These are phyloP conservation scores for Nematolebias whitei DNA, from an alignment of 2,113 vertebrate genomes.

Conservation along the genomic window DNA sequence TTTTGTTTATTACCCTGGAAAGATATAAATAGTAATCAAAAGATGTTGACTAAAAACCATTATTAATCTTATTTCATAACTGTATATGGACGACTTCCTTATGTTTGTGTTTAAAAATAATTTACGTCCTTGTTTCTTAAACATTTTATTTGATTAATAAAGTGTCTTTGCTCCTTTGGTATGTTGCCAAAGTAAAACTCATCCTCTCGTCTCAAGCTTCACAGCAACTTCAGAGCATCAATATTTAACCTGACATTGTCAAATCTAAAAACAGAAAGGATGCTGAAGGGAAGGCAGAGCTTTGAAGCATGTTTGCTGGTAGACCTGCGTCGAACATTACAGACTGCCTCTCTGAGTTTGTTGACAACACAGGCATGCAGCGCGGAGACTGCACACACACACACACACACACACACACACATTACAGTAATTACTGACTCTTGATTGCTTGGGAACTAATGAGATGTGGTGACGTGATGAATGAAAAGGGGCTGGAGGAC, in stretches of 20 bases:
- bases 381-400: background rate
- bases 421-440: conserved; percentile 5
- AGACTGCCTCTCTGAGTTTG: conserved; percentile 35
- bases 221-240: conserved; percentile 62
- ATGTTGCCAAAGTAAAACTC: conserved; percentile 34
- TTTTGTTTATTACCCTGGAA: too few species aligned
- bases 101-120: conserved; percentile 1
- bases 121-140: conserved; percentile 1
- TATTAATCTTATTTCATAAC: too few species aligned
- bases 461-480: conserved; percentile 14
- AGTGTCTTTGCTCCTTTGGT: conserved; percentile 27
- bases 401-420: background rate
- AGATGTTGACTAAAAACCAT: too few species aligned
- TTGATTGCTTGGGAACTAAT: conserved; percentile 19
- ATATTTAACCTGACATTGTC: conserved; percentile 70
- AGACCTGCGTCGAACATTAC: conserved; percentile 33
- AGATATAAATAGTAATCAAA: too few species aligned
- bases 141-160: conserved; percentile 16
- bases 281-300: conserved; percentile 46
- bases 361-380: conserved; percentile 22
- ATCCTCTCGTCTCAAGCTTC: conserved; percentile 23
- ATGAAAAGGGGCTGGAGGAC: background rate
- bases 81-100: too few species aligned
- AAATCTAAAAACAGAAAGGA: conserved; percentile 62
- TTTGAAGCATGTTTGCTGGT: conserved; percentile 51